Base-by-base conservation (phyloP, 2,113 vertebrate genomes). In the Actinemys pallida region DNA sequence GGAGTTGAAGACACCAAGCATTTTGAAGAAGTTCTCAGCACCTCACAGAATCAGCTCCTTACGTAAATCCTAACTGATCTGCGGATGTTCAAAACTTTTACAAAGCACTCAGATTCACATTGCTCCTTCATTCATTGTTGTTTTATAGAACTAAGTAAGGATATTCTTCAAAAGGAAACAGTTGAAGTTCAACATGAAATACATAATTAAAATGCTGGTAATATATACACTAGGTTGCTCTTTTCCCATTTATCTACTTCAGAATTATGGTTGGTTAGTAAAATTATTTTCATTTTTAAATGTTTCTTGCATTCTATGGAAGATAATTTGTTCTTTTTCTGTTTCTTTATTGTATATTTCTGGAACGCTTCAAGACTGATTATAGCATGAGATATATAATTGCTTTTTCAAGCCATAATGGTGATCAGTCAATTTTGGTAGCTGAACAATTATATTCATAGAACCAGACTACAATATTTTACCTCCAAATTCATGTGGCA, bases 381-480 rank as follows among this genome's bases (percentile, higher is more conserved):
- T 91, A 84, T 94, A 94, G 89, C 83, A 86, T 92, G 83, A 87
- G 83, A 94, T 96, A 90, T 89, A 93, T 93, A 88, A 93, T 95
- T 86, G 88, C 84, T 85, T 94, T 86, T 82, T 93, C 96, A 87
- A 62, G 79, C 94, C 95, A 94, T 93, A 14, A 78, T 95, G 86
- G 94, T 47, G 35, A 94, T 96, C 96, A 95, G 90, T 97, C 96
- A 96, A 81, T 93, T 86, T 50, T 90, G 85, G 90, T 91, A 87
- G 86, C 89, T 95, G 96, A 90, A 92, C 95, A 97, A 97, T 97
- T 96, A 88, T 76, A 95, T 95, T 91, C 45, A 2, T 83, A 84
- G 81, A 93, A 93, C 83, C 89, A 91, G 96, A 94, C 95, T 95
- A 94, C 96, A 94, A 96, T 96, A 94, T 96, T 97, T 97, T 84